Evolutionary conservation across 2,888 invertebrate species (phyloP).

Genomic region (Caradrina clavipalpis): DNA sequence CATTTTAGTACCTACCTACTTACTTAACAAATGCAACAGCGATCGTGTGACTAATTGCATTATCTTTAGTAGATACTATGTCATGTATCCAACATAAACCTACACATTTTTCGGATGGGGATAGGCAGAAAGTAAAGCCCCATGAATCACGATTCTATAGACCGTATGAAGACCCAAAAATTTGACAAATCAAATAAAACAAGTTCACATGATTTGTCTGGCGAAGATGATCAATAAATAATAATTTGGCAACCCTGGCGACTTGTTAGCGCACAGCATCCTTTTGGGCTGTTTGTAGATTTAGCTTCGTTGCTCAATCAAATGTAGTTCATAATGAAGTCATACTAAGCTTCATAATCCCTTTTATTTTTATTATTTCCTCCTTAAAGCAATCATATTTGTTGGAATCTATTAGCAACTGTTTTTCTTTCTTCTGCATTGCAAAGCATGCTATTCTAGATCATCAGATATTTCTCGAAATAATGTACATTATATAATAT

Average conservation of each 20-base stretch:
- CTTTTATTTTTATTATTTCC: slow-evolving; percentile 1
- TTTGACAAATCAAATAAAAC: neutral
- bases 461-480: slow-evolving; percentile 3
- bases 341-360: neutral
- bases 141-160: too few species aligned
- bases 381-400: slow-evolving; percentile 4
- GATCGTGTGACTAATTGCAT: neutral
- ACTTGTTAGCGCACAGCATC: slow-evolving; percentile 33
- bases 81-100: neutral
- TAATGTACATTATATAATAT: slow-evolving; percentile 5
- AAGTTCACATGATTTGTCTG: neutral
- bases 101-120: neutral
- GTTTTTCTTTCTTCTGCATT: slow-evolving; percentile 47
- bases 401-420: slow-evolving; percentile 14
- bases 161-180: too few species aligned
- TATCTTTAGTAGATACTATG: neutral
- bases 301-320: slow-evolving; percentile 38
- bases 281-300: slow-evolving; percentile 36
- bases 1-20: neutral
- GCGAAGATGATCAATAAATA: neutral
- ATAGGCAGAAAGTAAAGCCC: neutral
- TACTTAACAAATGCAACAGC: neutral
- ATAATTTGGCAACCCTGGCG: slow-evolving; percentile 17
- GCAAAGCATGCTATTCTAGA: slow-evolving; percentile 45
- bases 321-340: neutral